Base-by-base conservation (phyloP, 2,888 invertebrate genomes). In the Noctua pronuba region DNA sequence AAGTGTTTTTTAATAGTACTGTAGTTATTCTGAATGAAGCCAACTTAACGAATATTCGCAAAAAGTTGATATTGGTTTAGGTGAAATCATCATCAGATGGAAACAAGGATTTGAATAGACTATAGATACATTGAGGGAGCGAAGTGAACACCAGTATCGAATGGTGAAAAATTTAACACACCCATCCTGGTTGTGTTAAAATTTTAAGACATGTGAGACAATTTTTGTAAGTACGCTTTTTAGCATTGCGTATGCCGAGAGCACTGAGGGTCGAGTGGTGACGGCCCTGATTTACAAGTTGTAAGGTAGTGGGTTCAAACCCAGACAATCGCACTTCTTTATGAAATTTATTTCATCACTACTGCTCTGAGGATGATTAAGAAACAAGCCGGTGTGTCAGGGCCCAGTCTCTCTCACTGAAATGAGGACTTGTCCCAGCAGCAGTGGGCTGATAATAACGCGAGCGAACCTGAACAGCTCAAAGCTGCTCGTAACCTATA, bases 161-260 rank as follows among this genome's bases (percentile, higher is more conserved):
- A 35, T 35, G 13, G 16, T n/a, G n/a, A n/a, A n/a, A n/a, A n/a
- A n/a, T n/a, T n/a, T n/a, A n/a, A n/a, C n/a, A n/a, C n/a, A n/a
- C n/a, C n/a, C n/a, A n/a, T n/a, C n/a, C n/a, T 21, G 21, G 18
- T 4, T 60, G 13, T 8, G 5, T 79, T 73, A 65, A 79, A 58
- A 35, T 49, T 49, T 49, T 7, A 58, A 44, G 7, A 5, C 1
- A 16, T 35, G n/a, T 55, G 41, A 55, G 28, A 24, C 35, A 31
- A 24, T 1, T 18, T 28, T 11, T 28, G 24, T 60, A 58, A 58
- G 58, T 28, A n/a, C 3, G 24, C 52, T 52, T 52, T 52, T 52
- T 10, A n/a, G n/a, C 0, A n/a, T 52, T 24, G 8, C 11, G 10
- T 52, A 11, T 52, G 0, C 24, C 52, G 24, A 52, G 49, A 24